These are phyloP conservation scores for Thera britannica DNA, from an alignment of 2,888 invertebrate species.

Conservation along the genomic window DNA sequence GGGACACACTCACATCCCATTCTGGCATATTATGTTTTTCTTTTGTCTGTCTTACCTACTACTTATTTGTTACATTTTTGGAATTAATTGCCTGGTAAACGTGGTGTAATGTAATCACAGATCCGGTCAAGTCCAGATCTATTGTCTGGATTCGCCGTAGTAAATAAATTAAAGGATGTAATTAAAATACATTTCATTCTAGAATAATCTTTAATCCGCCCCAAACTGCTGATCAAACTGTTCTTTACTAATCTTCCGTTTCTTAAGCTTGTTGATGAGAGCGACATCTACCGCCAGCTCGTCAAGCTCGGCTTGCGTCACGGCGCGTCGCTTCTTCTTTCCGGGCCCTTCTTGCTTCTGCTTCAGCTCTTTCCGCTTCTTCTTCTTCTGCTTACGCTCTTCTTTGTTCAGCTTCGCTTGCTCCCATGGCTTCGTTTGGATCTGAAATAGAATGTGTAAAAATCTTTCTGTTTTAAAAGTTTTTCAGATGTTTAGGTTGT, in stretches of 20 bases:
- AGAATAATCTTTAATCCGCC: constrained; percentile 53
- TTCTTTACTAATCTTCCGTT: constrained; percentile 89
- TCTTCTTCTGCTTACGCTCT: constrained; percentile 86
- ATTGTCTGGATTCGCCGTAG: too few species aligned
- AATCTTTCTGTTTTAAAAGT: background rate
- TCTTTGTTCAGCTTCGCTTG: constrained; percentile 89
- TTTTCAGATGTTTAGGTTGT: too few species aligned
- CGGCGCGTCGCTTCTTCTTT: constrained; percentile 71
- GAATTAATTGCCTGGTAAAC: too few species aligned
- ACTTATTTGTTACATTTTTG: too few species aligned
- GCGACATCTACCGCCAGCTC: constrained; percentile 92
- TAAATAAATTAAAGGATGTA: too few species aligned
- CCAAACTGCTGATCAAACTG: constrained; percentile 88
- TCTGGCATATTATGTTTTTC: too few species aligned
- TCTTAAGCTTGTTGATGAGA: constrained; percentile 93
- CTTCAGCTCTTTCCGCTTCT: constrained; percentile 86
- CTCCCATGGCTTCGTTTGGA: constrained; percentile 90
- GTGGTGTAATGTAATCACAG: too few species aligned
- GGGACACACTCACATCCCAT: too few species aligned
- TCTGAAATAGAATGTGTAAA: constrained; percentile 50
- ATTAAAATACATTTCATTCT: too few species aligned
- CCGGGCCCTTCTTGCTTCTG: constrained; percentile 77
- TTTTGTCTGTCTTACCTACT: too few species aligned
- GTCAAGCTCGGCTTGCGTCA: constrained; percentile 89
- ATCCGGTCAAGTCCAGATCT: too few species aligned